Conservation (phyloP, 2,797 vertebrate species). For the Synanceia verrucosa region DNA sequence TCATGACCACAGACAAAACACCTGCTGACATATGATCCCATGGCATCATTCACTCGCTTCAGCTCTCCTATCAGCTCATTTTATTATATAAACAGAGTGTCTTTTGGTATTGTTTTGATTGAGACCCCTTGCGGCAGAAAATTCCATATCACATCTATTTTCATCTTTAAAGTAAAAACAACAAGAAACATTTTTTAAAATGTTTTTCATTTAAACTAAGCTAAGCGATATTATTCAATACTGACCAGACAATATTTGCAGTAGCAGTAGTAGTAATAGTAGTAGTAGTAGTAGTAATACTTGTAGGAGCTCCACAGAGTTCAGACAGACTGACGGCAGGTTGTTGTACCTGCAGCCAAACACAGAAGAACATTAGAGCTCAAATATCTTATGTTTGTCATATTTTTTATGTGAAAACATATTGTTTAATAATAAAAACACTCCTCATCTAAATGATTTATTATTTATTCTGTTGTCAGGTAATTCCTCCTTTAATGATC, state of each 20-base stretch:
- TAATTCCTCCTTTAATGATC: background rate
- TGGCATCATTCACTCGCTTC: background rate
- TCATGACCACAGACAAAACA: background rate
- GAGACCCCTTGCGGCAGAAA: too few species aligned
- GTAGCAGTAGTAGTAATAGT: background rate
- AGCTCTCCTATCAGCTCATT: background rate
- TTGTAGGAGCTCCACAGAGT: constrained; percentile 32
- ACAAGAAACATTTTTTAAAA: background rate
- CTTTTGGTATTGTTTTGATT: too few species aligned
- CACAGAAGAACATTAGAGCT: constrained; percentile 7
- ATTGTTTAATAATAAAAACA: background rate
- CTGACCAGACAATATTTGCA: constrained; percentile 52
- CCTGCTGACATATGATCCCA: background rate
- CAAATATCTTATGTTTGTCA: background rate
- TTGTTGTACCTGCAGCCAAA: constrained; percentile 63
- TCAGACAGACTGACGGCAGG: constrained; percentile 58
- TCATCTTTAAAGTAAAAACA: background rate
- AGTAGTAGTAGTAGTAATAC: background rate
- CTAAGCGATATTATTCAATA: constrained; percentile 1
- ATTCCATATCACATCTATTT: too few species aligned
- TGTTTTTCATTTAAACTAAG: background rate
- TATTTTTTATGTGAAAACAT: background rate
- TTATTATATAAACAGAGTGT: background rate
- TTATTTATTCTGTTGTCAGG: background rate
- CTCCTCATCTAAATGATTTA: background rate